Evolutionary conservation across 1,140 invertebrate genomes (phyloP), one percentile per base, ranked within the genome.

Genomic region (Saccostrea cuccullata): DNA sequence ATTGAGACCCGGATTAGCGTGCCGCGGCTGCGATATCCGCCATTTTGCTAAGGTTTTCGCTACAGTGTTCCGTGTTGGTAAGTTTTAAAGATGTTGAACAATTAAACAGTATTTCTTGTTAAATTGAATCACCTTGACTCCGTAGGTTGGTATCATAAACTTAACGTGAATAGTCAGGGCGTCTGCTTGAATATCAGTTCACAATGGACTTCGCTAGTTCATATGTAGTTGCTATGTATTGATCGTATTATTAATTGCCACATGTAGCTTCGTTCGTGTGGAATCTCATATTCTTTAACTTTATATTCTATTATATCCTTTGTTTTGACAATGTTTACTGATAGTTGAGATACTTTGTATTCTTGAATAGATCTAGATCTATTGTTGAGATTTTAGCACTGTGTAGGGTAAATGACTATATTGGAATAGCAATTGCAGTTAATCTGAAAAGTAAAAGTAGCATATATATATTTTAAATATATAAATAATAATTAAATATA

Each of bases 11-110:
- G 70, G 70, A 77, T 77, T 77, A 77, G 70, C 70, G 70, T 77
- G 26, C 70, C 70, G 30, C 70, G 15, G 30, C 70, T 30, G 70
- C 26, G 6, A 77, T 77, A 77, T 30, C 70, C 70, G 70, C 70
- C 70, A 77, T 77, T 77, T 77, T 77, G 70, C 70, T 77, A 77
- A 77, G 70, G 26, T 77, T 36, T 23, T 77, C 15, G 70, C 70
- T 77, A 77, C 70, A 30, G 9, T 36, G 26, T 77, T 23, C 30
- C 0, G 8, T 30, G 13, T 13, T 26, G 70, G 70, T 77, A 77
- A 77, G 70, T 77, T 77, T 26, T 20, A 20, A 20, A 17, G n/a
- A 20, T 64, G 15, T 64, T 6, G 1, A 6, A 47, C 47, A 47
- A 64, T 20, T 64, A 64, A 20, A 64, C 58, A 20, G 6, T 64